phyloP scores from a whole-genome alignment of 2,888 invertebrate genomes.

The Biston stratarius region DNA sequence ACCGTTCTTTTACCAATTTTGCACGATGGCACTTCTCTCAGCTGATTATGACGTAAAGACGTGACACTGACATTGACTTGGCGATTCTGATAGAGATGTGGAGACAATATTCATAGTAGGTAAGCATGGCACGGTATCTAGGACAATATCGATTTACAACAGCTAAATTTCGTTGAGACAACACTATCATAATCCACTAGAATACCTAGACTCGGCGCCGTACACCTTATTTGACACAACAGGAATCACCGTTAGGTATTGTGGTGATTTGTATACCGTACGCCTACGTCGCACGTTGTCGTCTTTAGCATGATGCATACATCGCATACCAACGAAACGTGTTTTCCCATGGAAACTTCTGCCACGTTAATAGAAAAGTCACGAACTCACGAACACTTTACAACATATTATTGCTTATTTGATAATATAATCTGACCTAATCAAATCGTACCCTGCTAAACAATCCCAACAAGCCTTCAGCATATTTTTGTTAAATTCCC shows the following conservation, averaged over 20 bases:
- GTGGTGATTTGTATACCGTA: too few species aligned
- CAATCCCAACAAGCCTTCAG: constrained; percentile 81
- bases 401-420: constrained; percentile 10
- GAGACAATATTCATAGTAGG: too few species aligned
- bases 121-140: too few species aligned
- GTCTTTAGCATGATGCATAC: not conserved
- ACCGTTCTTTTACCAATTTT: too few species aligned
- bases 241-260: not conserved
- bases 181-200: too few species aligned
- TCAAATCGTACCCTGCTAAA: constrained; percentile 71
- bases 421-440: constrained; percentile 44
- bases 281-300: not conserved
- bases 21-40: not conserved
- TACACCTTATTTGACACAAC: too few species aligned
- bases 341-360: constrained; percentile 21
- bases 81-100: not conserved
- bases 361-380: constrained; percentile 12
- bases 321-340: constrained; percentile 11
- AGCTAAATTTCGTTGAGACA: too few species aligned
- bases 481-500: constrained; percentile 62
- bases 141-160: not conserved
- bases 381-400: constrained; percentile 10
- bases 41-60: not conserved
- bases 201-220: too few species aligned
- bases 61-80: not conserved